phyloP scores from a whole-genome alignment of 2,888 invertebrate genomes.

The Cantharis flavilabris region DNA sequence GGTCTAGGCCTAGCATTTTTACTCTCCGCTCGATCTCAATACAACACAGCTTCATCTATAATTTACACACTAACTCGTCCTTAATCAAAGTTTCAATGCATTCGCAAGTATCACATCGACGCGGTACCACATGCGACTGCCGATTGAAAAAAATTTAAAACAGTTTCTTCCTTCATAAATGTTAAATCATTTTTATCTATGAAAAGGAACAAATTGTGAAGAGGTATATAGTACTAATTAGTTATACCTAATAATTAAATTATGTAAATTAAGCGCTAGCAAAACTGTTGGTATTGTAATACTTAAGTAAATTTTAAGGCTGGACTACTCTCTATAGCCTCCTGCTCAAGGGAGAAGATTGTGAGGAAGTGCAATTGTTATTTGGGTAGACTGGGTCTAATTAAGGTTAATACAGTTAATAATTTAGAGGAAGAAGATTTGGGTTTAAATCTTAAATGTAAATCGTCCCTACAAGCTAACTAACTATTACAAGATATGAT shows the following conservation, averaged over 20 bases:
- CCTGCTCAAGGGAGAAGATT: neutral
- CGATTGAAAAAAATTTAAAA: neutral
- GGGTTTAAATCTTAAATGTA: constrained; percentile 29
- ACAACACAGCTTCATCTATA: neutral
- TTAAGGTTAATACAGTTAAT: constrained; percentile 26
- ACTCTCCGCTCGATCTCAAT: neutral
- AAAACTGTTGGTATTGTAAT: neutral
- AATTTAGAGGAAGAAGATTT: constrained; percentile 27
- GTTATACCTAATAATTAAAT: neutral
- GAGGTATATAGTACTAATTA: neutral
- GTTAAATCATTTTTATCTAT: neutral
- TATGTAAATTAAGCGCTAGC: neutral
- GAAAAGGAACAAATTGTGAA: neutral
- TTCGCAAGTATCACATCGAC: neutral
- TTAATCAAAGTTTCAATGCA: neutral
- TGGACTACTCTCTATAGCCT: neutral
- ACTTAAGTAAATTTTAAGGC: neutral
- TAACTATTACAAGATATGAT: constrained; percentile 32
- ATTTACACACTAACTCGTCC: neutral
- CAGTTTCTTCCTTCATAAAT: neutral
- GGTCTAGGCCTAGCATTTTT: neutral
- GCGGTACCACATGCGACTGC: neutral
- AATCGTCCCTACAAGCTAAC: constrained; percentile 29
- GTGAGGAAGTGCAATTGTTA: constrained; percentile 7
- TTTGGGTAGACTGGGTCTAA: constrained; percentile 16